These are phyloP conservation scores for Abrostola triplasia DNA, from an alignment of 2,888 invertebrate genomes.

Conservation along the genomic window DNA sequence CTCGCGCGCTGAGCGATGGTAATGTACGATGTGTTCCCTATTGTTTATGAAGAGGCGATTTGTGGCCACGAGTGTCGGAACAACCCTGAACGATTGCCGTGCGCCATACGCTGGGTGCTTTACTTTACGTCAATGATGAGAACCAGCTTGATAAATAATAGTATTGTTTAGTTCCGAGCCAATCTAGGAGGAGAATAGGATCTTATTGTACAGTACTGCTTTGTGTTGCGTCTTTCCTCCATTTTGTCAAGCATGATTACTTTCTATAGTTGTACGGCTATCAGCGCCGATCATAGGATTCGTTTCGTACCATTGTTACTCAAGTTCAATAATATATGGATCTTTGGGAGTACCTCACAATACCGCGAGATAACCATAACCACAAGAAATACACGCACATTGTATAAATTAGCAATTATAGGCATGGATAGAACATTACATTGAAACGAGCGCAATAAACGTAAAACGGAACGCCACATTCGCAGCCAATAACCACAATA, in stretches of 20 bases:
- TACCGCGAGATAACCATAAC: not conserved
- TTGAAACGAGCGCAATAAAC: slow-evolving; percentile 16
- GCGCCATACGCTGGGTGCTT: slow-evolving; percentile 1
- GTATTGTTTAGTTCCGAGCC: slow-evolving; percentile 7
- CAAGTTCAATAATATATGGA: not conserved
- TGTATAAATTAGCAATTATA: slow-evolving; percentile 11
- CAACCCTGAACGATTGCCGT: not conserved
- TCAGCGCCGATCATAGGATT: not conserved
- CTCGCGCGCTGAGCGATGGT: slow-evolving; percentile 6
- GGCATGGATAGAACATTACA: slow-evolving; percentile 13
- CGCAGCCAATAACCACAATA: slow-evolving; percentile 10
- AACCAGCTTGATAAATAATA: slow-evolving; percentile 17
- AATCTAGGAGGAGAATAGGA: slow-evolving; percentile 3
- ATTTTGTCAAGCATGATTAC: not conserved
- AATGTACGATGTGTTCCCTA: slow-evolving; percentile 1
- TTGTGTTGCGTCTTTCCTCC: not conserved
- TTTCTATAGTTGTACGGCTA: slow-evolving; percentile 2
- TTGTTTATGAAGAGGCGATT: slow-evolving; percentile 15
- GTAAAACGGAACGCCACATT: slow-evolving; percentile 6
- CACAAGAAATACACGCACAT: not conserved
- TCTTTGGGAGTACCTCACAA: not conserved
- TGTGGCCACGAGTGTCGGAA: slow-evolving; percentile 3
- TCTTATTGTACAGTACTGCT: not conserved
- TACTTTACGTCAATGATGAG: slow-evolving; percentile 5
- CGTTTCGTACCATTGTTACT: not conserved